These are phyloP conservation scores for Diplazon laetatorius DNA, from an alignment of 2,888 invertebrate species.

Conservation along the genomic window DNA sequence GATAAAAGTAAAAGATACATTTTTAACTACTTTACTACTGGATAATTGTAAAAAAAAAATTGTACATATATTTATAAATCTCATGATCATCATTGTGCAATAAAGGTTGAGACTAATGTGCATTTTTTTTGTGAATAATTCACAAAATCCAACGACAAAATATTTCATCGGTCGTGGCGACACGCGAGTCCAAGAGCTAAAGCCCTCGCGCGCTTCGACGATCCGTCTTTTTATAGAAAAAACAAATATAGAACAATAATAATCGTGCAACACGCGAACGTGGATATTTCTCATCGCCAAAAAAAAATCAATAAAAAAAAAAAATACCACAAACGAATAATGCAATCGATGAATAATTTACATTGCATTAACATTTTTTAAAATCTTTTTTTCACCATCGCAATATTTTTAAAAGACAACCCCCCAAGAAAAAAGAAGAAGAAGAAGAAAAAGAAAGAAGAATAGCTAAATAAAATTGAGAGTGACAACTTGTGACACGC, in stretches of 20 bases:
- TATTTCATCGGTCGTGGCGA: conserved; percentile 28
- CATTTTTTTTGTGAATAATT: conserved; percentile 3
- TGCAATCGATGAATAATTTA: neutral
- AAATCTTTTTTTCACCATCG: neutral
- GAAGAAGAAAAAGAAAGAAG: neutral
- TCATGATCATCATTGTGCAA: too few species aligned
- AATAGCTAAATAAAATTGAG: neutral
- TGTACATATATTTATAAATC: too few species aligned
- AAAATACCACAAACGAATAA: too few species aligned
- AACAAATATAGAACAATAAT: conserved; percentile 52
- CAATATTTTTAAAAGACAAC: too few species aligned
- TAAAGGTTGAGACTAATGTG: neutral
- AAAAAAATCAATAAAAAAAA: too few species aligned
- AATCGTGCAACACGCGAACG: conserved; percentile 7
- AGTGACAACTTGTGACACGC: conserved; percentile 60
- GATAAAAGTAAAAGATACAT: too few species aligned
- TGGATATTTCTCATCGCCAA: conserved; percentile 10
- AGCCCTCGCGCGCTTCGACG: conserved; percentile 8
- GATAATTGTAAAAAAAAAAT: neutral
- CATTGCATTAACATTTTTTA: neutral
- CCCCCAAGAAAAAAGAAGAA: conserved; percentile 18
- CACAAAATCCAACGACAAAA: neutral
- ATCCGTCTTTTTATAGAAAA: conserved; percentile 44
- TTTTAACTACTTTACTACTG: neutral
- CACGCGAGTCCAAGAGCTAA: too few species aligned